Evolutionary conservation across 2,888 invertebrate genomes (phyloP).

Genomic region (Phrixothrix hirtus): DNA sequence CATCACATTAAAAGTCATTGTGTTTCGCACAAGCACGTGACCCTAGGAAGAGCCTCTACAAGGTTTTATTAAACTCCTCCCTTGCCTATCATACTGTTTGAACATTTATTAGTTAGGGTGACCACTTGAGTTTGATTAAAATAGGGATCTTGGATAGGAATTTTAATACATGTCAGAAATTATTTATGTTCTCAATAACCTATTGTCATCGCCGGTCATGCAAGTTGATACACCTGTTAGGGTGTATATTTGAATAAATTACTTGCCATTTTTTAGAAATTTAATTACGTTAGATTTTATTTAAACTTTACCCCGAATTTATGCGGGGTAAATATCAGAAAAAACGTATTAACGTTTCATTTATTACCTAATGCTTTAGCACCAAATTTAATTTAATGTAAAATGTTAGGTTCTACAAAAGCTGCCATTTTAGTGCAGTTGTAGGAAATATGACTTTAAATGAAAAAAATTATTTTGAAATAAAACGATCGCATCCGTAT

Average conservation of each 20-base stretch:
- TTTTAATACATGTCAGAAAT: constrained; percentile 53
- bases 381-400: no score
- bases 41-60: constrained; percentile 24
- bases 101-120: constrained; percentile 55
- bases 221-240: constrained; percentile 11
- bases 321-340: no score
- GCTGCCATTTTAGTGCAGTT: no score
- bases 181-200: constrained; percentile 45
- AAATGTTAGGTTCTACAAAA: no score
- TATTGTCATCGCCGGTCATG: constrained; percentile 17
- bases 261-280: no score
- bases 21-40: constrained; percentile 25
- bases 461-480: no score
- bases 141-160: constrained; percentile 45
- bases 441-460: no score
- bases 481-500: no score
- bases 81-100: constrained; percentile 49
- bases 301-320: no score
- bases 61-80: constrained; percentile 46
- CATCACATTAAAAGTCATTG: constrained; percentile 29
- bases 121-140: constrained; percentile 54
- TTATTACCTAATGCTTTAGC: no score
- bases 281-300: no score
- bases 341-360: no score
- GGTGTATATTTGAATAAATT: constrained; percentile 4